A percentile compares a stretch with the other conserved stretches of the same genome.
Evolutionary conservation across 2,797 vertebrate genomes (phyloP).

Genomic region (Enteromius mattozi): DNA sequence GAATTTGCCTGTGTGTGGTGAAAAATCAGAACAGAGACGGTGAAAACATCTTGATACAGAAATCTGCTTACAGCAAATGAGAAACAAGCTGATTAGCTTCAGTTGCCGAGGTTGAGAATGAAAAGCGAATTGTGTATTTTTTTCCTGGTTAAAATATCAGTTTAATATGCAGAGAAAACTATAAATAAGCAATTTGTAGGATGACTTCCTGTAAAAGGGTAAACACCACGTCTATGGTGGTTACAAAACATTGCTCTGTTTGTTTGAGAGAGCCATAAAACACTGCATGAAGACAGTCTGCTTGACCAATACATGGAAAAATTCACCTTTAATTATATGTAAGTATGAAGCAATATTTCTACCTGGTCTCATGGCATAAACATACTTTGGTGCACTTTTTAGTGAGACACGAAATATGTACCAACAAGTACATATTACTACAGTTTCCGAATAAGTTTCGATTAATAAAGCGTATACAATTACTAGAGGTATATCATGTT

Average conservation of each 20-base stretch:
- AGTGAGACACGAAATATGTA: too few relatives aligned
- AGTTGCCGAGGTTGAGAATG: neutral
- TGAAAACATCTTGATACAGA: neutral
- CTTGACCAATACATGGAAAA: neutral
- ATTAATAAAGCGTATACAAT: too few relatives aligned
- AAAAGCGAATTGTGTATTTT: neutral
- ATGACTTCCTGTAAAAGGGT: neutral
- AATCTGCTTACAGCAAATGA: conserved; percentile 4
- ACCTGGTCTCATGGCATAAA: too few relatives aligned
- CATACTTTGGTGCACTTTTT: too few relatives aligned
- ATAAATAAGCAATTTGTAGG: neutral
- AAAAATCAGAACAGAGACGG: conserved; percentile 5
- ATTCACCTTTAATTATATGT: neutral
- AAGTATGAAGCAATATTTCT: neutral
- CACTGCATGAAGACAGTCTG: neutral
- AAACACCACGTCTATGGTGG: neutral
- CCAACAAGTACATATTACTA: too few relatives aligned
- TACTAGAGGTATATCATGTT: too few relatives aligned
- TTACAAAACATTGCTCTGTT: conserved; percentile 8
- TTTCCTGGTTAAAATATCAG: neutral
- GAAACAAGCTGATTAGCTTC: neutral
- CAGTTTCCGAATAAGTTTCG: too few relatives aligned
- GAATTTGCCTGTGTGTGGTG: conserved; percentile 49
- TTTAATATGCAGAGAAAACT: neutral
- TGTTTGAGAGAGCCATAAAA: neutral